Percentiles rank a stretch among this genome's conserved stretches.
phyloP scores from a whole-genome alignment of 2,888 invertebrate species.

The Ditula angustiorana region DNA sequence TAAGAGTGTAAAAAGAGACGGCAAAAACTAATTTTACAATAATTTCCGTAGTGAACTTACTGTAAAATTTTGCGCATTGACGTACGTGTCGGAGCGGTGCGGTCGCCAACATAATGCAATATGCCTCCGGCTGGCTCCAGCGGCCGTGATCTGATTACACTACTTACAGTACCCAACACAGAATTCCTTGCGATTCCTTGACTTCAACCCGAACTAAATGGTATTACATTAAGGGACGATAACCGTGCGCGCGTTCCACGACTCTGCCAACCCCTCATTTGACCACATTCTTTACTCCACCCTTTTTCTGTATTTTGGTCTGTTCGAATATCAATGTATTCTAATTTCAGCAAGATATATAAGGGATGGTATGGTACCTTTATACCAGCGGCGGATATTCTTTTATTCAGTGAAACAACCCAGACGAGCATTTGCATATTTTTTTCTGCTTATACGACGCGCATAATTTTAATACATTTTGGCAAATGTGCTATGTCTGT shows the following conservation, averaged over 20 bases:
- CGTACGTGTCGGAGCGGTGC: conserved; percentile 14
- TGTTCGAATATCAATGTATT: conserved; percentile 39
- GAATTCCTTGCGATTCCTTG: not conserved
- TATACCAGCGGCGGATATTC: conserved; percentile 34
- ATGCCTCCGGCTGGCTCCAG: conserved; percentile 32
- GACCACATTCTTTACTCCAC: conserved; percentile 36
- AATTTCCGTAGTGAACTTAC: not conserved
- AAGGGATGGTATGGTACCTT: conserved; percentile 31
- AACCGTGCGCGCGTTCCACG: conserved; percentile 14
- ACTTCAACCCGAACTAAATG: conserved; percentile 13
- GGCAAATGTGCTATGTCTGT: conserved; percentile 10
- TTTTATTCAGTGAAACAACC: conserved; percentile 38
- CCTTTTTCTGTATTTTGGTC: conserved; percentile 35
- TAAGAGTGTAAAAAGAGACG: too few relatives aligned
- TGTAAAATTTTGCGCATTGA: not conserved
- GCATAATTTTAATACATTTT: conserved; percentile 38
- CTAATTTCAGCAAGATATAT: conserved; percentile 32
- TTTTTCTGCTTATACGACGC: conserved; percentile 28
- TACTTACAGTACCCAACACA: not conserved
- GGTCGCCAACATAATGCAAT: conserved; percentile 34
- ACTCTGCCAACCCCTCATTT: conserved; percentile 28
- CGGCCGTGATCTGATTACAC: conserved; percentile 20
- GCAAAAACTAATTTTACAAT: too few relatives aligned
- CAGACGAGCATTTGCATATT: conserved; percentile 41
- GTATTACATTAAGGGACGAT: conserved; percentile 10